Conservation (phyloP, 2,888 invertebrate genomes). For the Empis livida region DNA sequence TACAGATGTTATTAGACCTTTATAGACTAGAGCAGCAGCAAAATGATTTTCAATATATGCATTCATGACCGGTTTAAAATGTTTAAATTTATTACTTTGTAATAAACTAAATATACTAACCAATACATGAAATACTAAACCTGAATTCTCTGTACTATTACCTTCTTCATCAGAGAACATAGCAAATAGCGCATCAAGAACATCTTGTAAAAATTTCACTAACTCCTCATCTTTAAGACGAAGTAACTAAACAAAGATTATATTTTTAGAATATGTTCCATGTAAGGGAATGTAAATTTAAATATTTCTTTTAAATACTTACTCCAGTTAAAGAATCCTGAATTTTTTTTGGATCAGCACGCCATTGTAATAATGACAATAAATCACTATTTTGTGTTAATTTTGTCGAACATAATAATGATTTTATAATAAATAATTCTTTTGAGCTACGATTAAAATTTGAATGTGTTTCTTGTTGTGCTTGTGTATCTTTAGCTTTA, state of each 20-base stretch:
- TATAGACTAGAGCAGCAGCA: conserved; percentile 87
- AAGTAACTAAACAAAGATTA: conserved; percentile 24
- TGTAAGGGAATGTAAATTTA: no score
- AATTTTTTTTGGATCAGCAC: conserved; percentile 74
- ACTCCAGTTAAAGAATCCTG: conserved; percentile 75
- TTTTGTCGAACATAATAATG: conserved; percentile 89
- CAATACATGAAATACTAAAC: conserved; percentile 81
- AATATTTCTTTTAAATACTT: no score
- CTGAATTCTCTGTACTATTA: conserved; percentile 77
- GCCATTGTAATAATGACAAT: conserved; percentile 81
- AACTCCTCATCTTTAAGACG: conserved; percentile 79
- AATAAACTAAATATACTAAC: conserved; percentile 84
- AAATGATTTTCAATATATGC: conserved; percentile 91
- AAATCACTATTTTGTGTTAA: conserved; percentile 90
- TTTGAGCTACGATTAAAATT: conserved; percentile 68
- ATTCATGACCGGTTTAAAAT: conserved; percentile 87
- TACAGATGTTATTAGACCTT: conserved; percentile 77
- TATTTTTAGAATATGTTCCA: no score
- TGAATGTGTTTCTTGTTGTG: conserved; percentile 35
- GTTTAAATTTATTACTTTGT: conserved; percentile 84
- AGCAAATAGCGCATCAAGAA: conserved; percentile 83
- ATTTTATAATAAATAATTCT: conserved; percentile 70
- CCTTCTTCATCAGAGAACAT: conserved; percentile 90
- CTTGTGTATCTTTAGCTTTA: conserved; percentile 46
- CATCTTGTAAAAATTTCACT: conserved; percentile 89